Evolutionary conservation across 2,888 invertebrate genomes (phyloP).

Genomic region (Nymphalis polychloros): DNA sequence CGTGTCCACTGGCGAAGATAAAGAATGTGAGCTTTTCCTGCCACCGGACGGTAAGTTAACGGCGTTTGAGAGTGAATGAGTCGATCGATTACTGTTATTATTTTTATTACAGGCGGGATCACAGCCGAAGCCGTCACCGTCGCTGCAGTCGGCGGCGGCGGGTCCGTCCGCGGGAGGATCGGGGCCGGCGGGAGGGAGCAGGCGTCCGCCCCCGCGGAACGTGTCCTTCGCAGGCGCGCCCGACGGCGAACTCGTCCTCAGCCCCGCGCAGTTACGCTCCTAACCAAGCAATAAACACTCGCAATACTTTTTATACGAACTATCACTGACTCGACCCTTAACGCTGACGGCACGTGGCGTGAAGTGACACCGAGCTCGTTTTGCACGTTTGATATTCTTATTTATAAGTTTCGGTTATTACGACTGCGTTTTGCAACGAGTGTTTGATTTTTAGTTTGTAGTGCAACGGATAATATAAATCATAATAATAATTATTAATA

Average conservation of each 20-base stretch:
- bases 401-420: constrained; percentile 33
- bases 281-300: constrained; percentile 71
- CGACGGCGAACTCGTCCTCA: constrained; percentile 83
- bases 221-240: constrained; percentile 76
- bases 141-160: constrained; percentile 24
- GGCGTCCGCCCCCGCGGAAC: constrained; percentile 70
- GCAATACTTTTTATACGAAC: constrained; percentile 58
- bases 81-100: not conserved
- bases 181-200: constrained; percentile 39
- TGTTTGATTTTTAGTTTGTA: constrained; percentile 35
- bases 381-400: constrained; percentile 69
- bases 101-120: constrained; percentile 37
- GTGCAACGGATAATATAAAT: constrained; percentile 37
- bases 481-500: constrained; percentile 53
- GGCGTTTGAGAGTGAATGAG: no score
- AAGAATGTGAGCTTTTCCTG: no score
- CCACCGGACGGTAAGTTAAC: no score
- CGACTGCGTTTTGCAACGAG: constrained; percentile 34
- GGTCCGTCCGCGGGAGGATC: constrained; percentile 32
- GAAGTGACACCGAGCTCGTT: constrained; percentile 50
- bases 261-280: constrained; percentile 83
- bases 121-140: constrained; percentile 37
- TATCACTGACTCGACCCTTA: constrained; percentile 40
- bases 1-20: no score
- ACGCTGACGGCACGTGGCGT: constrained; percentile 42